Evolutionary conservation across 2,113 vertebrate species (phyloP), one percentile per base, ranked within the genome.

Genomic region (Clarias macrocephalus): DNA sequence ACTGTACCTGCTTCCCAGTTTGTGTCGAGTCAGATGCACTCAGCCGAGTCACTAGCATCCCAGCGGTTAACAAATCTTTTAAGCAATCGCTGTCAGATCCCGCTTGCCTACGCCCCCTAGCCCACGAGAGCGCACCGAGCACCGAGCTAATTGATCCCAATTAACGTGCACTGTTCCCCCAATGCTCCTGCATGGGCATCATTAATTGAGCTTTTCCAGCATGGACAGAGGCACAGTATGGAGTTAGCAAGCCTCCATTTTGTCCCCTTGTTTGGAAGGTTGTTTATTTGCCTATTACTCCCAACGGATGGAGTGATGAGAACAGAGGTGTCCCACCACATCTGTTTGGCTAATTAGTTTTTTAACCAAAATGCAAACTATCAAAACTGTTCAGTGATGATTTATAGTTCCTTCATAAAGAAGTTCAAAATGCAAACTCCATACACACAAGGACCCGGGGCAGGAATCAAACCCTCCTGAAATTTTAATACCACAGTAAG

Each of bases 111-210:
- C 91, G 88, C 89, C 87, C n/a, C 70, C 66, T 73, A 19, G 79
- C 88, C 88, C 88, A 62, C 70, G 88, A 88, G 89, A 90, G 28
- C 30, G 30, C 62, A 63, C 63, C 15, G 56, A 89, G 89, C 82
- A 88, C 86, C n/a, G 19, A 89, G 88, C 88, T 90, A 89, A 91
- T 91, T 91, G 91, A 91, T 92, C 90, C 90, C 91, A 90, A 90
- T 91, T 91, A 91, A 92, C 90, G 91, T 89, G 73, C 86, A 77
- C 86, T 48, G 11, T 85, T 87, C 70, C 82, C 82, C 63, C 37
- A 66, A 48, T 70, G 85, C 85, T 88, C 82, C 75, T 91, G 87
- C 88, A 85, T 75, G 70, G 87, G 59, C 84, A 60, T 86, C 85
- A 90, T 87, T 91, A 90, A 88, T 91, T 54, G 59, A 82, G 80